phyloP scores from a whole-genome alignment of 2,113 vertebrate genomes.

The Gnathonemus echidnorhynchus region DNA sequence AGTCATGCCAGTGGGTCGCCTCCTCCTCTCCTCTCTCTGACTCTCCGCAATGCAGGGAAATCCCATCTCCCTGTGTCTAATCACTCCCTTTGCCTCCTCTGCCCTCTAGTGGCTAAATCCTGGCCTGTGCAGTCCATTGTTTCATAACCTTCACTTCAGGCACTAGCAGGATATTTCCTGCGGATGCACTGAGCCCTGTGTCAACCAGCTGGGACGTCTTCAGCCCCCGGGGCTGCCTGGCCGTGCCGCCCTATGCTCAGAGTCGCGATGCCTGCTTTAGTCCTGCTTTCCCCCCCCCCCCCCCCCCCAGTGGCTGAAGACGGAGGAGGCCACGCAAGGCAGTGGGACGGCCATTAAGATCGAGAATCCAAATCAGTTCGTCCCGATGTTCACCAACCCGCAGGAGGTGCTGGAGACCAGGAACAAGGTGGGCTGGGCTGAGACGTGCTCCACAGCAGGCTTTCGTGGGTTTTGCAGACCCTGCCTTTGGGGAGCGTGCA shows the following conservation, averaged over 20 bases:
- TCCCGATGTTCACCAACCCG: slow-evolving; percentile 93
- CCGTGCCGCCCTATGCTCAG: not conserved
- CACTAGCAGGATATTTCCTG: not conserved
- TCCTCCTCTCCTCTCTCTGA: slow-evolving; percentile 29
- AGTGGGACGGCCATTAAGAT: slow-evolving; percentile 87
- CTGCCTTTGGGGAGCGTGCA: not conserved
- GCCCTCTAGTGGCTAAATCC: slow-evolving; percentile 54
- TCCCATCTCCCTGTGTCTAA: slow-evolving; percentile 3
- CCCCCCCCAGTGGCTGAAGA: slow-evolving; percentile 80
- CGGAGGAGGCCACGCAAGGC: slow-evolving; percentile 77
- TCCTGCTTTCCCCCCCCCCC: not conserved
- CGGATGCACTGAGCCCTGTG: not conserved
- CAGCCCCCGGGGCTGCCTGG: not conserved
- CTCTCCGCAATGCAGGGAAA: slow-evolving; percentile 67
- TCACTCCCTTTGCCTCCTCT: slow-evolving; percentile 34
- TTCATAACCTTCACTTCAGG: not conserved
- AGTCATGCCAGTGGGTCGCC: slow-evolving; percentile 37
- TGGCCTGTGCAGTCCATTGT: not conserved
- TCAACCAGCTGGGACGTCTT: not conserved
- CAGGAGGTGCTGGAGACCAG: slow-evolving; percentile 93
- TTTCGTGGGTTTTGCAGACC: not conserved
- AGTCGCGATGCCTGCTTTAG: not conserved
- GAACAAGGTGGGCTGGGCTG: slow-evolving; percentile 72
- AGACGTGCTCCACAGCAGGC: not conserved
- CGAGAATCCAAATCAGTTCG: slow-evolving; percentile 93